Percentiles rank a stretch among this genome's conserved stretches.
phyloP scores from a whole-genome alignment of 2,888 invertebrate species.

The Lithosia quadra region DNA sequence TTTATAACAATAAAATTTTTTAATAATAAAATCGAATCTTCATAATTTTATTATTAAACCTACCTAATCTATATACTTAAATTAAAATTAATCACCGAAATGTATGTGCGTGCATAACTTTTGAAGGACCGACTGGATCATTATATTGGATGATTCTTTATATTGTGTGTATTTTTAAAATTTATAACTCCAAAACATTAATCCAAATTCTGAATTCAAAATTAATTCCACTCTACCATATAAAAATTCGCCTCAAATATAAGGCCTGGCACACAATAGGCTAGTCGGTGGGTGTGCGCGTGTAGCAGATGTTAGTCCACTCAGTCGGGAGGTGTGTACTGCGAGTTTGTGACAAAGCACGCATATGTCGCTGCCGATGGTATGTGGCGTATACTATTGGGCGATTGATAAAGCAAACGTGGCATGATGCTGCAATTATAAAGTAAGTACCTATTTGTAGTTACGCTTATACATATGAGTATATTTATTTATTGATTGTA shows the following conservation, averaged over 20 bases:
- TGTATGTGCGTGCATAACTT: too few species aligned
- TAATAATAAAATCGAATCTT: too few species aligned
- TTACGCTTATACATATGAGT: neutral
- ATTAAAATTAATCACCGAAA: too few species aligned
- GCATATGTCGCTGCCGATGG: conserved; percentile 73
- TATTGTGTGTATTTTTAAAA: too few species aligned
- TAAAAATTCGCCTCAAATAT: conserved; percentile 38
- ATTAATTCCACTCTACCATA: neutral
- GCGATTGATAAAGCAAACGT: conserved; percentile 68
- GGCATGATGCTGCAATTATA: conserved; percentile 64
- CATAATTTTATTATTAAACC: too few species aligned
- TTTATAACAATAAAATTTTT: too few species aligned
- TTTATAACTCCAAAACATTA: too few species aligned
- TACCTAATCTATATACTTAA: too few species aligned
- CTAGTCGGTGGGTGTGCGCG: conserved; percentile 74
- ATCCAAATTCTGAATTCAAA: neutral
- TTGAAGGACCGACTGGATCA: too few species aligned
- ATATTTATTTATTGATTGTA: too few species aligned
- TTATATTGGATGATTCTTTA: too few species aligned
- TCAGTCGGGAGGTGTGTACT: conserved; percentile 68
- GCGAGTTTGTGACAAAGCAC: conserved; percentile 63
- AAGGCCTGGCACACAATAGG: conserved; percentile 63
- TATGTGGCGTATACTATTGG: conserved; percentile 73
- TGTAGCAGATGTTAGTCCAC: conserved; percentile 77
- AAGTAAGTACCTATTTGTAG: conserved; percentile 29